Evolutionary conservation across 2,888 invertebrate species (phyloP), one percentile per base, ranked within the genome.

Genomic region (Asteroscopus sphinx): DNA sequence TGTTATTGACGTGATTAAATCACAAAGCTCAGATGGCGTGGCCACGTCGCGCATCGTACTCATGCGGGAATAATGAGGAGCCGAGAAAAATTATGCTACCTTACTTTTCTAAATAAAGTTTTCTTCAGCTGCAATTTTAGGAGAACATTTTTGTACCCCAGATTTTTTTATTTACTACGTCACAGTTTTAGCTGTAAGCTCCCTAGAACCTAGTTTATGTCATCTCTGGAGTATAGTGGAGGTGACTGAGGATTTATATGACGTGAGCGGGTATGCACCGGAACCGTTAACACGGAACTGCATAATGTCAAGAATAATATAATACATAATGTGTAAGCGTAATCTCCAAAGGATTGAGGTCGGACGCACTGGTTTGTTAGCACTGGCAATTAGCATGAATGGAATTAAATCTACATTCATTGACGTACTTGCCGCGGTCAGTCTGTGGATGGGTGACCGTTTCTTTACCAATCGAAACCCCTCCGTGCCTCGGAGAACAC

Each of bases 301-400:
- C 3, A 25, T 25, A 25, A 4, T 25, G 3, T 4, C 25, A 25
- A 25, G 6, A 25, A 25, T 6, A 25, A 25, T 4, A 25, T 4
- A 41, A 12, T 16, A 25, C n/a, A 8, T 42, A 47, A 55, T 63
- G 41, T 28, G 28, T 39, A 37, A 64, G 42, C 26, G 16, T 37
- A 26, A 32, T 42, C 9, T 28, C 25, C 40, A 15, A 41, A 32
- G 55, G 55, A 61, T 64, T 32, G 32, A 36, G 61, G 61, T 63
- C 64, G 55, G 35, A 9, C 52, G 11, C 42, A 32, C 30, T 37
- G 35, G 30, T 32, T 32, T 42, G 41, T 42, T 9, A n/a, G 41
- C 15, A 3, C 9, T n/a, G n/a, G 28, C 28, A 28, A 28, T 28
- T n/a, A 28, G 4, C 4, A 21, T 21, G 21, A 21, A 21, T 21